Evolutionary conservation across 2,797 vertebrate genomes (phyloP), one percentile per base, ranked within the genome.

Genomic region (Anguilla megastoma): DNA sequence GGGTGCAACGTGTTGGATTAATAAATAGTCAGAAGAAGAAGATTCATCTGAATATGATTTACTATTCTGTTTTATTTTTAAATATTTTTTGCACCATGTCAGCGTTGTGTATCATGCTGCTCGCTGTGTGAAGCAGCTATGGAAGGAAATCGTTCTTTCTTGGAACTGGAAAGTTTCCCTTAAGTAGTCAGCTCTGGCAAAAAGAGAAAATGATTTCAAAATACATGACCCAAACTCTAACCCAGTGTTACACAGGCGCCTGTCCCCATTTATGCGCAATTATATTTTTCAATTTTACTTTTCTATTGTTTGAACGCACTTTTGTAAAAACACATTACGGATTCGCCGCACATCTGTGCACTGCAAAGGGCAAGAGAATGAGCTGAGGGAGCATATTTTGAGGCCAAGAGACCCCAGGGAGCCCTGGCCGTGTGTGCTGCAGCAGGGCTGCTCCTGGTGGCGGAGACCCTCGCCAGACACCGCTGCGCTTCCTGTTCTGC

Each of bases 361-460:
- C 5, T 27, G 30, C 6, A 36, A 56, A 41, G 36, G 24, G 16
- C 14, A 83, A 83, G 41, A 16, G 58, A 50, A 66, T 33, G 41
- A 69, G 58, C 18, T 84, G 30, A 24, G 56, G 50, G 21, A 71
- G 41, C 41, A 54, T 21, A 56, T 74, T 88, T 54, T 48, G 52
- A 10, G 83, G 50, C 63, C 63, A 52, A 54, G 56, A 48, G 84
- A 12, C 18, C 30, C 33, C 33, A 45, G 12, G n/a, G 69, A 66
- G 30, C 48, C 50, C 14, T 8, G 83, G 24, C 41, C 63, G 84
- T 86, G 48, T 87, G 45, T 85, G 66, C 48, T 88, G 60, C 56
- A 60, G 56, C 33, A 63, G n/a, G 58, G 41, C 56, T 14, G 50
- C 33, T 85, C 45, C 69, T 50, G 54, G 74, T 85, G 21, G 5